Evolutionary conservation across 2,797 vertebrate genomes (phyloP).

Genomic region (Myotis daubentonii): DNA sequence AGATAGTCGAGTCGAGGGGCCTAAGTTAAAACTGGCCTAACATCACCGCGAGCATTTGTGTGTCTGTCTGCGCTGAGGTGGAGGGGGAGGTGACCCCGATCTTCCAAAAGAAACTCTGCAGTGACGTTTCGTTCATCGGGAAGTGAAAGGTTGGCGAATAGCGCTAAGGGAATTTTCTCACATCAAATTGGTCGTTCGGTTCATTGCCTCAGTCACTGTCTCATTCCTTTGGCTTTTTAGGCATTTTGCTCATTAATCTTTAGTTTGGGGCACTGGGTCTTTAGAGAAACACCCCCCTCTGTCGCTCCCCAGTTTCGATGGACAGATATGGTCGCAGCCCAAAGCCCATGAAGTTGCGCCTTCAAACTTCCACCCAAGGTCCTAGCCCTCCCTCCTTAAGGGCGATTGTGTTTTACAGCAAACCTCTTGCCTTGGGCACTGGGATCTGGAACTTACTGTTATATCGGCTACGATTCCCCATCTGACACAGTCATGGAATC

Average conservation of each 20-base stretch:
- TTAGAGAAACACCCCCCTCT: slow-evolving; percentile 67
- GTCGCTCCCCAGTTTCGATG: slow-evolving; percentile 17
- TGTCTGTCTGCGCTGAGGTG: slow-evolving; percentile 27
- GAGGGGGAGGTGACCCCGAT: not conserved
- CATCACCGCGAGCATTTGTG: slow-evolving; percentile 77
- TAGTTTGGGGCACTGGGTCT: slow-evolving; percentile 69
- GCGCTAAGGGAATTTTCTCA: slow-evolving; percentile 21
- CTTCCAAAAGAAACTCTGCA: slow-evolving; percentile 69
- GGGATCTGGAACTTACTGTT: slow-evolving; percentile 86
- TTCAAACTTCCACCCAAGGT: slow-evolving; percentile 73
- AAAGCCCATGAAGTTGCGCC: slow-evolving; percentile 73
- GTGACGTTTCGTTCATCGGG: not conserved
- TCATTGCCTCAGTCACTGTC: slow-evolving; percentile 5
- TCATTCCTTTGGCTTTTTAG: slow-evolving; percentile 65
- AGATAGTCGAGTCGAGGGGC: slow-evolving; percentile 74
- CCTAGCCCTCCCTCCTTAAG: slow-evolving; percentile 77
- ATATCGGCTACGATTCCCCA: slow-evolving; percentile 83
- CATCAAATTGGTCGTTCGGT: slow-evolving; percentile 40
- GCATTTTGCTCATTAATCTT: slow-evolving; percentile 75
- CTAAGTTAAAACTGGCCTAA: slow-evolving; percentile 84
- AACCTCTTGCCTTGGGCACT: slow-evolving; percentile 83
- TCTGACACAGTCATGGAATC: slow-evolving; percentile 84
- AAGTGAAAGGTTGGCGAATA: slow-evolving; percentile 45
- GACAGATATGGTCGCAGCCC: slow-evolving; percentile 63
- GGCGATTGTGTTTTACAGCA: slow-evolving; percentile 84